Evolutionary conservation across 23 tunicate species (phyloP), one percentile per base, ranked within the genome.

Genomic region (Botrylloides violaceus): DNA sequence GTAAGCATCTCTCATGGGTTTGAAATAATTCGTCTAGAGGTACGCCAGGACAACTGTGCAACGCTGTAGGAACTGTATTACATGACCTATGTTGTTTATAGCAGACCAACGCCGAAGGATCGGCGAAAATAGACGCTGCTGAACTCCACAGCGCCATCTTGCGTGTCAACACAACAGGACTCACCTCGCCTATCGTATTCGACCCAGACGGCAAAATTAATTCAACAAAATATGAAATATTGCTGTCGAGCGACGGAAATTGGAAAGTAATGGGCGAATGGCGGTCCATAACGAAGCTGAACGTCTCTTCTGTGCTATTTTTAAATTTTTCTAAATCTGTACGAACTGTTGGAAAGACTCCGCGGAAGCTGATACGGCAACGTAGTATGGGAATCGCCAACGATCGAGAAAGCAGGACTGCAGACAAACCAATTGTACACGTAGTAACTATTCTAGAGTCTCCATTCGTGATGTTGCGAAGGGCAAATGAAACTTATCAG

Each of bases 371-470:
- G n/a, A n/a, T n/a, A n/a, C 36, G 58, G 58, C 20, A n/a, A 20
- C 25, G 70, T 23, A 64, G 70, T 7, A 64, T 64, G 5, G 37
- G 31, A 24, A 23, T n/a, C 9, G 56, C 74, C 0, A 19, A 35
- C 19, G 24, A 31, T 9, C 28, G n/a, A 18, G 70, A 7, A 15
- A 36, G 74, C 19, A n/a, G n/a, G n/a, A n/a, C n/a, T n/a, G 29
- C 27, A 38, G 58, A 68, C 26, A 43, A 23, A 31, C 74, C 74
- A 5, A 43, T 68, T 20, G 25, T 87, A 3, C 70, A 71, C 7
- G 77, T 87, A 34, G 80, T 72, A 0, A 87, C 95, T 12, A 80
- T 87, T 15, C 59, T 87, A 18, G 95, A 87, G 56, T 22, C 63
- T 0, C 95, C 95, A 34, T 87, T 87, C 48, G 81, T 87, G 59